These are phyloP conservation scores for Cochlearius cochlearius DNA, from an alignment of 2,113 vertebrate genomes.

Conservation along the genomic window DNA sequence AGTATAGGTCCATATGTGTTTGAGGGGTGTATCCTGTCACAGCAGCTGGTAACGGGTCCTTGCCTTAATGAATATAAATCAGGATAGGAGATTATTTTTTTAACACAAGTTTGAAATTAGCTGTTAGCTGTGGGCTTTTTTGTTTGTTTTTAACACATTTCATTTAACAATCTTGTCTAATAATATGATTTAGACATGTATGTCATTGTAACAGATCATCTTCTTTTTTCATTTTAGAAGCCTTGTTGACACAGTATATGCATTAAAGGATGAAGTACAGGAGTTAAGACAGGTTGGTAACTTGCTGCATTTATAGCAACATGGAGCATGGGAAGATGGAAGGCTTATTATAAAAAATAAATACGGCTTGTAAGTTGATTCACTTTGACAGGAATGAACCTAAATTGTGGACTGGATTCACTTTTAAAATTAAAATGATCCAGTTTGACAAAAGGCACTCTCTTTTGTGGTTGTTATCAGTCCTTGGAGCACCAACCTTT, in stretches of 20 bases:
- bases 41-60: neutral
- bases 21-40: neutral
- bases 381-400: neutral
- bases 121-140: neutral
- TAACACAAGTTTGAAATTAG: neutral
- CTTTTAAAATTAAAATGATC: neutral
- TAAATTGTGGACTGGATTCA: neutral
- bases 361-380: neutral
- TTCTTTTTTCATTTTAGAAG: constrained; percentile 76
- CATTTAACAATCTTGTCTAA: neutral
- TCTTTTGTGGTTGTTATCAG: neutral
- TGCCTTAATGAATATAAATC: neutral
- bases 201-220: neutral
- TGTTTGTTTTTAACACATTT: neutral
- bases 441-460: neutral
- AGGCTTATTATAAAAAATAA: neutral
- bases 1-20: rapidly evolving
- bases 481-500: neutral
- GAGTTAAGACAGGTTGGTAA: constrained; percentile 90
- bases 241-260: constrained; percentile 94
- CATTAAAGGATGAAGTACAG: constrained; percentile 91
- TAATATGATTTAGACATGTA: neutral
- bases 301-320: neutral
- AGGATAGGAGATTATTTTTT: neutral
- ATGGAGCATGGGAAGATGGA: neutral